Evolutionary conservation across 1,140 invertebrate species (phyloP), one percentile per base, ranked within the genome.

Genomic region (Pseudomyrmex concolor): DNA sequence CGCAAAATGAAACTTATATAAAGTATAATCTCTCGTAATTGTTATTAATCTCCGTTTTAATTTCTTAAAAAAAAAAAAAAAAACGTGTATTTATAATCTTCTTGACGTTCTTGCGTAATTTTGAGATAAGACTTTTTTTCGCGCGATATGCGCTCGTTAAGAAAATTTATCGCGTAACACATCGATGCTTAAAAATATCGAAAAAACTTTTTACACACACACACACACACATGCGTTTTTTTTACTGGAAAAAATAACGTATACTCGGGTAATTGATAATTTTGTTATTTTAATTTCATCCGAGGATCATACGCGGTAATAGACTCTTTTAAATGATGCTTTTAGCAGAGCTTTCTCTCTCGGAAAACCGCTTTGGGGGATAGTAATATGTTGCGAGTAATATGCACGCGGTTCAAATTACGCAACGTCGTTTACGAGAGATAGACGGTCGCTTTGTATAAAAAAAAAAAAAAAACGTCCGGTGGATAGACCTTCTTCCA

Each of bases 221-320:
- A 34, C 22, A 34, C 25, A 5, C 25, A 34, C 25, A 34, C 12
- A 43, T 4, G 1, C 25, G 25, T 5, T 3, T 34, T 34, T 25
- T 34, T 5, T 34, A 22, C 22, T n/a, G 73, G 34, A 34, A 66
- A 48, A 54, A 19, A 54, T 54, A 68, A 63, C 45, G 34, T 57
- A 68, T 34, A 51, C 17, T 19, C 34, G 0, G 34, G 34, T 60
- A 57, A 70, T 43, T 54, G 64, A 3, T 70, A 70, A 54, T 70
- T 78, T 78, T n/a, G 57, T 34, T 22, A 54, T n/a, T 68, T 78
- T 78, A 78, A 59, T 78, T 78, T 78, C 64, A 64, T 43, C 13
- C 48, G 64, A 66, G 76, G 51, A 78, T 78, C 64, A 70, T 34
- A 15, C 76, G 19, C 64, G 34, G 15, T 70, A 78, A 70, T 78